Conservation (phyloP, 2,888 invertebrate genomes). For the Mamestra brassicae region DNA sequence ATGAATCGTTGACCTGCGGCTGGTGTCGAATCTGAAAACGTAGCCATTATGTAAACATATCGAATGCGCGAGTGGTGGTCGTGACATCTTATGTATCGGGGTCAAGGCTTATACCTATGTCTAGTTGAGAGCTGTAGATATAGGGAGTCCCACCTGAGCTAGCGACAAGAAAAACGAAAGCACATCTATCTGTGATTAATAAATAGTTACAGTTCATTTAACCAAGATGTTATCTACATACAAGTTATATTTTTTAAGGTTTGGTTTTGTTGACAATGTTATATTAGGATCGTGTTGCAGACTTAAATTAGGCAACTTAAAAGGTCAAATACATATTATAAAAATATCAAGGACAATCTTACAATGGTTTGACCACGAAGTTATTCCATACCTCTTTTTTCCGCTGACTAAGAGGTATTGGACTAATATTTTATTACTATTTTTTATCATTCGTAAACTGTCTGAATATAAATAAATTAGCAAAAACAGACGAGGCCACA, state of each 20-base stretch:
- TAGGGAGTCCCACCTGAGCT: slow-evolving; percentile 40
- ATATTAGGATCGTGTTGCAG: not conserved
- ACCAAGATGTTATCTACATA: not conserved
- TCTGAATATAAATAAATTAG: not conserved
- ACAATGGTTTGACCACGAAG: not conserved
- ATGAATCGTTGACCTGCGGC: slow-evolving; percentile 48
- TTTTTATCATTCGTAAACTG: not conserved
- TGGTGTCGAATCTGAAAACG: slow-evolving; percentile 40
- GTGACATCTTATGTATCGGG: slow-evolving; percentile 61
- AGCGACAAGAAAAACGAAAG: slow-evolving; percentile 30
- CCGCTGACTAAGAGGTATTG: not conserved
- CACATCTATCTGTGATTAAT: slow-evolving; percentile 14
- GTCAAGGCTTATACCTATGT: slow-evolving; percentile 56
- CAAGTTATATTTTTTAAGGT: not conserved
- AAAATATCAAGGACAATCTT: no score
- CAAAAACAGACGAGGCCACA: not conserved
- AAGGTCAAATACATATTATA: no score
- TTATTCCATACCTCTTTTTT: not conserved
- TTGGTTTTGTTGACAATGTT: not conserved
- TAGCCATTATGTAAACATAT: slow-evolving; percentile 61
- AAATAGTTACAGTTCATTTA: slow-evolving; percentile 23
- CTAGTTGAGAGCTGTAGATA: slow-evolving; percentile 5
- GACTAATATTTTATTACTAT: not conserved
- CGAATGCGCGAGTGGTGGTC: slow-evolving; percentile 46
- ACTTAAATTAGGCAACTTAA: no score